Conservation (phyloP, 2,888 invertebrate species). For the Nesidiocoris tenuis region DNA sequence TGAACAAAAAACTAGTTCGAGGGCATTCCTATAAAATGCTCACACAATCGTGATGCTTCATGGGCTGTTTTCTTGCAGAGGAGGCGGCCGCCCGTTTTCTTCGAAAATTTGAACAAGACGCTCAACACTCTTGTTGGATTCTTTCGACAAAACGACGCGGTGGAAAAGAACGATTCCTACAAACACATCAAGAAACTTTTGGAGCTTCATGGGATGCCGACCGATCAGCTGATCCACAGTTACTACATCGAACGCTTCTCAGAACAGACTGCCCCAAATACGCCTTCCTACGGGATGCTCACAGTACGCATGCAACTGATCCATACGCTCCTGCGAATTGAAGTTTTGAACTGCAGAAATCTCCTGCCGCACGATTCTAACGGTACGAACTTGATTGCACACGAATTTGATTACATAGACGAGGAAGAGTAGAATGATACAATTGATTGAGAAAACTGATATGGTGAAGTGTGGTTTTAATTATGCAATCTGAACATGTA, state of each 20-base stretch:
- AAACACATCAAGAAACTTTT: slow-evolving; percentile 66
- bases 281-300: slow-evolving; percentile 71
- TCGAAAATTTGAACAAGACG: slow-evolving; percentile 84
- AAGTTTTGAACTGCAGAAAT: slow-evolving; percentile 87
- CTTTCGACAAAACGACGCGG: slow-evolving; percentile 70
- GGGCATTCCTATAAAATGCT: too few relatives aligned
- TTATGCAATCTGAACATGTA: too few relatives aligned
- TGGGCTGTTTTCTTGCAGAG: slow-evolving; percentile 68
- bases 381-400: slow-evolving; percentile 61
- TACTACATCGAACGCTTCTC: slow-evolving; percentile 65
- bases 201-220: slow-evolving; percentile 83
- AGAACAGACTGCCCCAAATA: slow-evolving; percentile 65
- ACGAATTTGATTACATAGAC: slow-evolving; percentile 18
- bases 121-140: slow-evolving; percentile 82
- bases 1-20: too few relatives aligned
- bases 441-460: not conserved
- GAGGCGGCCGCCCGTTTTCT: slow-evolving; percentile 87
- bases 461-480: too few relatives aligned
- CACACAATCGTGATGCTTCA: too few relatives aligned
- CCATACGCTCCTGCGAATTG: slow-evolving; percentile 72
- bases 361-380: slow-evolving; percentile 83
- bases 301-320: slow-evolving; percentile 75
- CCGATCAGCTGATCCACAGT: slow-evolving; percentile 81
- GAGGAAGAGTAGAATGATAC: not conserved
- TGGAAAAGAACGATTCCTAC: slow-evolving; percentile 49